Evolutionary conservation across 1,140 invertebrate genomes (phyloP).

Genomic region (Eueides isabella): DNA sequence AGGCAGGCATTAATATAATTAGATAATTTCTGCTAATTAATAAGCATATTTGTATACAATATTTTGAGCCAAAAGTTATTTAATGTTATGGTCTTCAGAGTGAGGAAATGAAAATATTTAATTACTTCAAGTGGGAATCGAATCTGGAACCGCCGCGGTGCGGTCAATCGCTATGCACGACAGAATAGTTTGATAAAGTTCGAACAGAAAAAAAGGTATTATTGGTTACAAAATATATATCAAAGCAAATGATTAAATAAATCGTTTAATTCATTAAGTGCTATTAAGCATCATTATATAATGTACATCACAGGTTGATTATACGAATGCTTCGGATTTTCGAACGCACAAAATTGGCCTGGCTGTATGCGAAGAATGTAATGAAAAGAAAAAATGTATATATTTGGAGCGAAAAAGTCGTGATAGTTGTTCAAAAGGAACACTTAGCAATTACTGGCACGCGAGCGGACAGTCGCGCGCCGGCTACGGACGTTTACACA

Average conservation of each 20-base stretch:
- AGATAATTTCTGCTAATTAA: no score
- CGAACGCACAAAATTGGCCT: slow-evolving; percentile 69
- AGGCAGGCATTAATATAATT: no score
- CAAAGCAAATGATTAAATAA: neutral
- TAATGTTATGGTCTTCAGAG: no score
- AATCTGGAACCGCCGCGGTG: neutral
- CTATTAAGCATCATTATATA: slow-evolving; percentile 52
- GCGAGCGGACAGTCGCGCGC: slow-evolving; percentile 78
- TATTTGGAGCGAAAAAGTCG: slow-evolving; percentile 80
- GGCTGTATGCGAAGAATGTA: slow-evolving; percentile 73
- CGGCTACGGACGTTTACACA: slow-evolving; percentile 53
- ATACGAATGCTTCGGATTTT: slow-evolving; percentile 69
- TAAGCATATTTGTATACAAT: no score
- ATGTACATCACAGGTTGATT: slow-evolving; percentile 54
- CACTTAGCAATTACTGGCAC: slow-evolving; percentile 78
- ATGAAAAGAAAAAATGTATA: slow-evolving; percentile 53
- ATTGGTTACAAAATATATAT: neutral
- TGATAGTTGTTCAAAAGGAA: slow-evolving; percentile 80
- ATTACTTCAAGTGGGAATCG: neutral
- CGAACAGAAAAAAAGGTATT: no score
- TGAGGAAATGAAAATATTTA: neutral
- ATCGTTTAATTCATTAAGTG: slow-evolving; percentile 15
- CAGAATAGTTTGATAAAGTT: neutral
- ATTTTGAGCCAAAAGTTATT: no score
- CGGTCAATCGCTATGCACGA: neutral